Base-by-base conservation (phyloP, 1,140 invertebrate species). In the Drosophila ercepeae region DNA sequence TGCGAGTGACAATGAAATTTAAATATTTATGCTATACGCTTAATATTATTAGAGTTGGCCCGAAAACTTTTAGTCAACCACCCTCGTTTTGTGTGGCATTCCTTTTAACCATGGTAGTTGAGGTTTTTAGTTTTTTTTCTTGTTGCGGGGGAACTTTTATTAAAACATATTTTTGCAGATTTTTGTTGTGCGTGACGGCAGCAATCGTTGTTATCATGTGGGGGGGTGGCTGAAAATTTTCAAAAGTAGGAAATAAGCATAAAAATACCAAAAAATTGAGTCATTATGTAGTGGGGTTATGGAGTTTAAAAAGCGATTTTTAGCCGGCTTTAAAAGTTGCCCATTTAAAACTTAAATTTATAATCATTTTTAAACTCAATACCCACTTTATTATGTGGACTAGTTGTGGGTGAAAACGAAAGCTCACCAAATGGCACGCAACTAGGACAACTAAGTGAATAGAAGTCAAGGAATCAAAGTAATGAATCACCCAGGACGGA, bases 1-100 rank as follows among this genome's bases (percentile, higher is more conserved):
- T 82, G 81, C 76, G 81, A 86, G 83, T 88, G 82, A 89, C 82
- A 88, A 88, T 88, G 82, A 88, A 88, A 88, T 88, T 88, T 88
- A 88, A 88, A 88, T 88, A 88, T 88, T 88, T 88, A 88, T 88
- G 83, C 83, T 75, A 88, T 88, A 88, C 82, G 82, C 83, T 88
- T 88, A 88, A 88, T 88, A 78, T 78, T 88, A 88, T 88, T 88
- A 82, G 74, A 89, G 63, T 81, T 58, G 44, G 58, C 69, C 75
- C 49, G 51, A 70, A 88, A 86, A 59, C 36, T 75, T 73, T 71
- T 55, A 36, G 21, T 59, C 49, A 27, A 8, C 41, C 21, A 27
- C 34, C 18, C 63, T 21, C 14, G 3, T 8, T 9, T 52, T 59
- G 63, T 45, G 21, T 42, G 55, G 39, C 27, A 44, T 60, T 50